Base-by-base conservation (phyloP, 2,113 vertebrate species). In the Micronycteris hirsuta region DNA sequence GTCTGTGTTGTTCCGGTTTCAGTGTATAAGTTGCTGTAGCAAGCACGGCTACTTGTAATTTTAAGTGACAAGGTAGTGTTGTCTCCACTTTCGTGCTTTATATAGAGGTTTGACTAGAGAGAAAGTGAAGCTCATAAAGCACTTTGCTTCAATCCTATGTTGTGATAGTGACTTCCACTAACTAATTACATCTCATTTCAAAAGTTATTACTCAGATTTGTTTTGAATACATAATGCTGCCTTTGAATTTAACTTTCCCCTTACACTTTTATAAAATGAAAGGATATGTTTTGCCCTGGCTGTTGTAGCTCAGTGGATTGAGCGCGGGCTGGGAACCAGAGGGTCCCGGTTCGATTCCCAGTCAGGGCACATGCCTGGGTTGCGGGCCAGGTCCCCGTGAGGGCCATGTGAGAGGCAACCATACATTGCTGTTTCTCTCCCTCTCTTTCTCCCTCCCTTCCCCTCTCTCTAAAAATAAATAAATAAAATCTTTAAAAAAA, bases 201-300 rank as follows among this genome's bases (percentile, higher is more conserved):
- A 80, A 98, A 98, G 97, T 73, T 67, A 85, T 96, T 74, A 95
- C 91, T 97, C 92, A 97, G 89, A 98, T 97, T 38, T 92, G 81
- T 93, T 85, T 95, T 78, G 91, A 73, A 96, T 96, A 96, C 84
- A 63, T 85, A 92, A 97, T 95, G 96, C 93, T 89, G 86, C 73
- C 97, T 98, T 98, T 98, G 97, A 98, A 97, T 98, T 98, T 97
- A 87, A 94, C 78, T 90, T 94, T 96, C 95, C 90, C 85, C 92
- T 95, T 97, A 93, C 97, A 98, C 97, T 96, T 96, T 73, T 97
- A 86, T 97, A 97, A 98, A 98, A 98, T 97, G 96, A 98, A 96
- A 96, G 96, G 88, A 92, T 83, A 88, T 95, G 86, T 1, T 58
- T n/a, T n/a, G n/a, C n/a, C n/a, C n/a, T n/a, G n/a, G n/a, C n/a